Evolutionary conservation across 1,140 invertebrate genomes (phyloP), one percentile per base, ranked within the genome.

Genomic region (Mya arenaria): DNA sequence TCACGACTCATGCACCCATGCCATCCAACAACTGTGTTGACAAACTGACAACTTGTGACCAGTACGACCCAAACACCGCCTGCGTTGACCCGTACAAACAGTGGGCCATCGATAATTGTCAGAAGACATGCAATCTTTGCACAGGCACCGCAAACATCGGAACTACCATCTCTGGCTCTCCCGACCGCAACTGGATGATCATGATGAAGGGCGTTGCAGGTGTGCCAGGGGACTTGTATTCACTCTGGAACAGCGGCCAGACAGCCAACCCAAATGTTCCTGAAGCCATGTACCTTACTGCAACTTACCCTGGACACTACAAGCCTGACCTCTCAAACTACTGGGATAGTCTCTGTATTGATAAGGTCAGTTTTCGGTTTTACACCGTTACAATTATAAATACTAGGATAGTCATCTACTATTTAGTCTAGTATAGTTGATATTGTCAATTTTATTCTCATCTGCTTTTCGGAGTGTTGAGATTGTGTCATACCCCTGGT

Each of bases 121-220:
- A 72, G 28, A 86, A 85, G 73, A 85, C 66, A 41, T 90, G 89
- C 66, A 79, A 85, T 75, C 71, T 81, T 6, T 87, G 85, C 44
- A 23, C 81, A 84, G 65, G 48, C 0, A 63, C 63, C 41, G 63
- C 28, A 15, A 82, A 72, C 32, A 55, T 32, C 66, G 55, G 55
- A 36, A 71, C 72, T 44, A 39, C 71, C 0, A 39, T 74, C 34
- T 60, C 52, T 39, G 71, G 55, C 25, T 55, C 44, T 58, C 55
- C 72, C 37, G 55, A 39, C 55, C 58, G 23, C 28, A 71, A 87
- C 39, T 88, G 85, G 86, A 86, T 82, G 52, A 83, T 86, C 13
- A 77, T 90, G 84, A 79, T 90, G 86, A 90, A 90, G 84, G 89
- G 86, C 62, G 89, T 90, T 55, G 78, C 84, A 19, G 87, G 87